Conservation (phyloP, 2,888 invertebrate species). For the Notodonta ziczac region DNA sequence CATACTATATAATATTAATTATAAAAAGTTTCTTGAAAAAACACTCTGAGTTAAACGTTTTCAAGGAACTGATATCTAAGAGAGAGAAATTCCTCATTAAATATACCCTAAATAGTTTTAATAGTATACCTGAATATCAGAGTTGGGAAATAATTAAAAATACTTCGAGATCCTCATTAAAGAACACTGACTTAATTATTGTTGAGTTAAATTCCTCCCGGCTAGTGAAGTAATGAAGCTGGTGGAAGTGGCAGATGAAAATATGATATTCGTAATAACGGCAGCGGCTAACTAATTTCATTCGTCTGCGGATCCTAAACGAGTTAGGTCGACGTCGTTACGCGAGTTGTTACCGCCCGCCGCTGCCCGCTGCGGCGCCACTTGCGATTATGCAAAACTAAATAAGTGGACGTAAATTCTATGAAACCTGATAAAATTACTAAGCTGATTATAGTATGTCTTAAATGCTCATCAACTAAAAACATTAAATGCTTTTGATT, state of each 20-base stretch:
- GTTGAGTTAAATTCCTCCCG: constrained; percentile 1
- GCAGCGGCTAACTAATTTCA: constrained; percentile 76
- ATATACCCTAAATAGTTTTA: no score
- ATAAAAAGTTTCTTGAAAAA: no score
- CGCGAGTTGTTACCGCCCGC: constrained; percentile 43
- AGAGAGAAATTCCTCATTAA: no score
- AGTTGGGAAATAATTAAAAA: constrained; percentile 5
- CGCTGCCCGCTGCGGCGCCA: constrained; percentile 8
- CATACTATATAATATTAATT: no score
- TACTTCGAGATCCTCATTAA: background rate
- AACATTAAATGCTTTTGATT: no score
- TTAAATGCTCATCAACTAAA: no score
- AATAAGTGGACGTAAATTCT: background rate
- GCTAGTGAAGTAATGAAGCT: constrained; percentile 54
- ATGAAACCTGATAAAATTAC: background rate
- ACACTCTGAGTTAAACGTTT: no score
- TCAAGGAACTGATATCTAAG: no score
- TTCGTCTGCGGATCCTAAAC: constrained; percentile 78
- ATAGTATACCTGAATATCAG: background rate
- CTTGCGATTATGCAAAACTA: constrained; percentile 3
- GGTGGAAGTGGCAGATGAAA: constrained; percentile 64
- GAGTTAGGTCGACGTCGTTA: constrained; percentile 66
- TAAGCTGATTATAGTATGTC: no score
- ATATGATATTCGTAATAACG: constrained; percentile 79
- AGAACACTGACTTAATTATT: background rate